phyloP scores from a whole-genome alignment of 2,797 vertebrate species.

The Tragopan temminckii region DNA sequence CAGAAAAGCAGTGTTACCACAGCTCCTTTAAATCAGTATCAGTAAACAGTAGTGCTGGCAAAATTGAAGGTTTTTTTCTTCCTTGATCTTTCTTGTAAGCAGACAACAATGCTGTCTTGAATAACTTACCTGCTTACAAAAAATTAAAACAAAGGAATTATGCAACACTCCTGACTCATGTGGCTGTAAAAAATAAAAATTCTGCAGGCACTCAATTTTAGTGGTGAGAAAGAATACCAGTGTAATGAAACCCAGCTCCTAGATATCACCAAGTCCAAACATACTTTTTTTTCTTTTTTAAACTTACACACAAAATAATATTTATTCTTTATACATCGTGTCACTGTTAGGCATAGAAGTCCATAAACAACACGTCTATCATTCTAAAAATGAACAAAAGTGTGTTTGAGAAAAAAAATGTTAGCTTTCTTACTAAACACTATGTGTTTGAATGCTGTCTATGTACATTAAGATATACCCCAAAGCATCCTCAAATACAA shows the following conservation, averaged over 20 bases:
- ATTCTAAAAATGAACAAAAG: not conserved
- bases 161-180: not conserved
- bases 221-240: not conserved
- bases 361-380: not conserved
- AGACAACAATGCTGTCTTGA: not conserved
- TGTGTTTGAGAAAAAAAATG: not conserved
- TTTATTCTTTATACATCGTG: not conserved
- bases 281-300: not conserved
- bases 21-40: not conserved
- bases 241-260: not conserved
- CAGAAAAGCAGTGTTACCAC: not conserved
- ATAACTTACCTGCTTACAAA: not conserved
- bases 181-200: too few relatives aligned
- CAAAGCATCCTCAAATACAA: not conserved
- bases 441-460: not conserved
- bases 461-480: not conserved
- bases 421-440: not conserved
- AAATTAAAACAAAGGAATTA: not conserved
- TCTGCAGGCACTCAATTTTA: not conserved
- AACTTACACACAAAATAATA: not conserved
- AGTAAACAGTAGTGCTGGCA: rapidly evolving
- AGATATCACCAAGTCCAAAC: not conserved
- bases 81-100: not conserved
- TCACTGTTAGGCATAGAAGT: not conserved
- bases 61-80: not conserved